phyloP scores from a whole-genome alignment of 2,797 vertebrate genomes.

The Xyrichtys novacula region DNA sequence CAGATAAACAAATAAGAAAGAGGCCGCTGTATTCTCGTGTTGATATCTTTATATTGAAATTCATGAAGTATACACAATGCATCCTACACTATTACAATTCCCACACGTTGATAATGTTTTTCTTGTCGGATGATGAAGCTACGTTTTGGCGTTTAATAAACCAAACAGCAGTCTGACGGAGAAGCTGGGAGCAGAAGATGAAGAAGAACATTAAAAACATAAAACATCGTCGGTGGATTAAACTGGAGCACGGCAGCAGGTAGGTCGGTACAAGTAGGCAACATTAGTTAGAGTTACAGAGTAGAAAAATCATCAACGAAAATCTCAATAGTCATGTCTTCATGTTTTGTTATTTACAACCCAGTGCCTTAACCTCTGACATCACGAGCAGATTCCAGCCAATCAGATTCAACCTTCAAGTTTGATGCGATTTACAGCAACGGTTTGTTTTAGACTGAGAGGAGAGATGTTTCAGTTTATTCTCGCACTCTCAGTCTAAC shows the following conservation, averaged over 20 bases:
- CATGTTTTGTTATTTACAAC: conserved; percentile 91
- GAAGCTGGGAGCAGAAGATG: conserved; percentile 78
- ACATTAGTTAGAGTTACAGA: conserved; percentile 90
- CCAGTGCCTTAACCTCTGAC: conserved; percentile 88
- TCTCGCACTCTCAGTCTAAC: conserved; percentile 1
- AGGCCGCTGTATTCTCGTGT: conserved; percentile 49
- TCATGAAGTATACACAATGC: conserved; percentile 94
- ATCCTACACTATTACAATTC: conserved; percentile 94
- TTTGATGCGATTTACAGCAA: conserved; percentile 48
- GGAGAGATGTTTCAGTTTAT: background rate
- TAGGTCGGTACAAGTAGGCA: conserved; percentile 85
- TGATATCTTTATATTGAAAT: conserved; percentile 92
- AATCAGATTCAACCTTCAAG: conserved; percentile 80
- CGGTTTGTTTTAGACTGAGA: conserved; percentile 19
- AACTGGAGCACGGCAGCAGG: conserved; percentile 84
- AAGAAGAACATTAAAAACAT: conserved; percentile 50
- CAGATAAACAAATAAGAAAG: conserved; percentile 6
- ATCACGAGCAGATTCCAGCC: conserved; percentile 80
- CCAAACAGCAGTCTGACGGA: conserved; percentile 88
- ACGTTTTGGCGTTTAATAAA: conserved; percentile 89
- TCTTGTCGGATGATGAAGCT: conserved; percentile 86
- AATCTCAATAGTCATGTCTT: conserved; percentile 66
- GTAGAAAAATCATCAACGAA: conserved; percentile 87
- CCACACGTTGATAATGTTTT: conserved; percentile 89
- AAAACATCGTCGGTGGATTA: conserved; percentile 77